These are phyloP conservation scores for Polyploca ridens DNA, from an alignment of 2,888 invertebrate species.

Conservation along the genomic window DNA sequence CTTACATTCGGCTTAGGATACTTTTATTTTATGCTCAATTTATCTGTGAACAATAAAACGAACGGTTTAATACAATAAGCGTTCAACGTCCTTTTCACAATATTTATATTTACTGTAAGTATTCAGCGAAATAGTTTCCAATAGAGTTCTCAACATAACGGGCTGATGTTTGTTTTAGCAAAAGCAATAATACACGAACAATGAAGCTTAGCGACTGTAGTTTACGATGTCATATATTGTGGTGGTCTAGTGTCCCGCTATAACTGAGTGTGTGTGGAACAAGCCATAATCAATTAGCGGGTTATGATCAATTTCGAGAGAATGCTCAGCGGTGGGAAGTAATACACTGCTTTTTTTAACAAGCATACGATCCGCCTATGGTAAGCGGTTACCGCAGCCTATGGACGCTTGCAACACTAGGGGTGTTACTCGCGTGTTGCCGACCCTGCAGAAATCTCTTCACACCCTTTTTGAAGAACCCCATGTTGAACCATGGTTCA, in stretches of 20 bases:
- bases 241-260: slow-evolving; percentile 46
- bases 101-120: not conserved
- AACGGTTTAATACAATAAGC: not conserved
- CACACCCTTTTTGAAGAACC: no score
- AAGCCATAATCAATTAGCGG: slow-evolving; percentile 18
- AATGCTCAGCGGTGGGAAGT: no score
- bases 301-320: not conserved
- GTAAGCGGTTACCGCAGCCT: no score
- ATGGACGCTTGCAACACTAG: no score
- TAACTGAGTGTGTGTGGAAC: slow-evolving; percentile 25
- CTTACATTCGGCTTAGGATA: no score
- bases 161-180: slow-evolving; percentile 52
- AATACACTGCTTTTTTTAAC: no score
- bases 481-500: no score
- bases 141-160: slow-evolving; percentile 10
- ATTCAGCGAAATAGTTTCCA: slow-evolving; percentile 13
- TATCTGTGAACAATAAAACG: not conserved
- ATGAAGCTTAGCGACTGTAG: slow-evolving; percentile 58
- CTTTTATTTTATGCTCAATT: no score
- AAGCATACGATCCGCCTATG: no score
- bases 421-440: no score
- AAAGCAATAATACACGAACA: slow-evolving; percentile 56
- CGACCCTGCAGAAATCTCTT: no score
- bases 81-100: not conserved
- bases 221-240: slow-evolving; percentile 62